phyloP scores from a whole-genome alignment of 2,888 invertebrate species.

The Barypeithes pellucidus region DNA sequence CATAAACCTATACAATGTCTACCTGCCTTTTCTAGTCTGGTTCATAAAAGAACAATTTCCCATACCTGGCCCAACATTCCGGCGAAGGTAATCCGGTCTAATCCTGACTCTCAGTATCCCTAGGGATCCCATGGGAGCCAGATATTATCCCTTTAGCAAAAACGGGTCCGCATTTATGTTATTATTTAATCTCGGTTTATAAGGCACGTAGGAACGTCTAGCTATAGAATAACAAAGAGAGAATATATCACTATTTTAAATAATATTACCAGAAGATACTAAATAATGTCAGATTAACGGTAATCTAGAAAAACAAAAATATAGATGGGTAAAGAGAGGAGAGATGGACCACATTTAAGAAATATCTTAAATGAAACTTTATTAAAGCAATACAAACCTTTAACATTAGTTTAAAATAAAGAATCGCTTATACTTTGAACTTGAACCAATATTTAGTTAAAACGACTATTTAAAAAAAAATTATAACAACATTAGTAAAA shows the following conservation, averaged over 20 bases:
- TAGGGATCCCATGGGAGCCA: background rate
- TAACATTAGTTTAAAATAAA: too few relatives aligned
- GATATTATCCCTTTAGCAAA: slow-evolving; percentile 35
- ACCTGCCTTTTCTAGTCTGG: slow-evolving; percentile 8
- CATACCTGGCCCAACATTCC: slow-evolving; percentile 32
- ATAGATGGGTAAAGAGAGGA: too few relatives aligned
- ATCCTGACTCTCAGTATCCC: slow-evolving; percentile 16
- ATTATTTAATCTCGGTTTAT: slow-evolving; percentile 33
- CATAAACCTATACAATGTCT: background rate
- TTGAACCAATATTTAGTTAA: too few relatives aligned
- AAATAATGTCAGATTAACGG: too few relatives aligned
- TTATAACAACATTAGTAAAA: too few relatives aligned
- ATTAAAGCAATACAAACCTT: too few relatives aligned
- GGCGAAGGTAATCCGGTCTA: slow-evolving; percentile 20
- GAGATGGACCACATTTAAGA: too few relatives aligned
- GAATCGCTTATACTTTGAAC: too few relatives aligned
- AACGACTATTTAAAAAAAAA: too few relatives aligned
- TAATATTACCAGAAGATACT: background rate
- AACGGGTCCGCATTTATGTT: slow-evolving; percentile 28
- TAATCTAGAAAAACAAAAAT: too few relatives aligned
- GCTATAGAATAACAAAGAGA: background rate
- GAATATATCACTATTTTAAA: background rate
- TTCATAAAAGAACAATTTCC: slow-evolving; percentile 11
- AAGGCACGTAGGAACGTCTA: slow-evolving; percentile 6
- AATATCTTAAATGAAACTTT: too few relatives aligned